Evolutionary conservation across 2,797 vertebrate genomes (phyloP).

Genomic region (Geotrypetes seraphini): DNA sequence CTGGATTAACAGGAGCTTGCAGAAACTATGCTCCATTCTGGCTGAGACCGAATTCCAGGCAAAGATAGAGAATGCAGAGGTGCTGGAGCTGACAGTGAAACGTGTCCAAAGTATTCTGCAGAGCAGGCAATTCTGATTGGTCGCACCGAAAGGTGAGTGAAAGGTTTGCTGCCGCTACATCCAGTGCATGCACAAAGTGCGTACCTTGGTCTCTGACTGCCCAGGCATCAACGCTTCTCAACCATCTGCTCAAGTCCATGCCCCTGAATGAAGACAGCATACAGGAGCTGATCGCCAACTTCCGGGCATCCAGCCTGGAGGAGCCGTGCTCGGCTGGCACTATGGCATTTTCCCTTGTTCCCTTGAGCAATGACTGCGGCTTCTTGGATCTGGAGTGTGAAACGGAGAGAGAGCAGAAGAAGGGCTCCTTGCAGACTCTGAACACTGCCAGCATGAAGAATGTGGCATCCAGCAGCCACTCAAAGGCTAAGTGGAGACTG

Average conservation of each 20-base stretch:
- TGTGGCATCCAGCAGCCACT: conserved; percentile 25
- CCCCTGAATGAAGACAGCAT: conserved; percentile 69
- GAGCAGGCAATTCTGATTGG: conserved; percentile 61
- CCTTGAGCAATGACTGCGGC: conserved; percentile 45
- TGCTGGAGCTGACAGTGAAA: conserved; percentile 86
- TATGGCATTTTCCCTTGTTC: conserved; percentile 31
- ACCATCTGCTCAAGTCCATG: conserved; percentile 90
- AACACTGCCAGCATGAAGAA: conserved; percentile 34
- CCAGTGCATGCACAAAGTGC: conserved; percentile 96
- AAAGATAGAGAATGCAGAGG: conserved; percentile 91
- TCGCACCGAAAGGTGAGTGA: conserved; percentile 78
- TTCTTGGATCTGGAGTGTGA: conserved; percentile 53
- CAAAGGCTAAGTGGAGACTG: conserved; percentile 62
- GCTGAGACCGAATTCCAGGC: conserved; percentile 74
- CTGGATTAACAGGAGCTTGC: conserved; percentile 86
- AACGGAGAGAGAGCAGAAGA: conserved; percentile 44
- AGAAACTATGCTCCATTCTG: conserved; percentile 72
- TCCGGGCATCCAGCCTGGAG: conserved; percentile 27
- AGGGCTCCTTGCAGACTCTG: conserved; percentile 41
- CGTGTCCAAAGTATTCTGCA: conserved; percentile 76
- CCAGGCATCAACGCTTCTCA: conserved; percentile 86
- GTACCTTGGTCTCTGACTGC: conserved; percentile 87
- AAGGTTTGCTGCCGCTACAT: conserved; percentile 92
- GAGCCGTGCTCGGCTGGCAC: conserved; percentile 21
- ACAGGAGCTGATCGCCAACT: conserved; percentile 61